Conservation (phyloP, 1,140 invertebrate species). For the Hycleus phaleratus region DNA sequence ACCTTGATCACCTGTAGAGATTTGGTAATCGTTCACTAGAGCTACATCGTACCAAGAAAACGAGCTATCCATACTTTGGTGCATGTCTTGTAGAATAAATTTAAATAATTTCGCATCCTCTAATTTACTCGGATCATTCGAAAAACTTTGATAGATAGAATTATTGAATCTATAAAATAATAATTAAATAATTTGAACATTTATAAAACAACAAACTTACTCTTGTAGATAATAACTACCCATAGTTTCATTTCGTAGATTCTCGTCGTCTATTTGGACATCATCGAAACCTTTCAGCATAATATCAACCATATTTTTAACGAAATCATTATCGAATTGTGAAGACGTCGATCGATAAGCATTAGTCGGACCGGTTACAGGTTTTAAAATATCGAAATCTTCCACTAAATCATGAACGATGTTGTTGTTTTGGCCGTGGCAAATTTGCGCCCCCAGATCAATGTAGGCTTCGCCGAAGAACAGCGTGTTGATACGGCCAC, state of each 20-base stretch:
- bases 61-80: slow-evolving; percentile 18
- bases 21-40: slow-evolving; percentile 17
- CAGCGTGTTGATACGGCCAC: slow-evolving; percentile 55
- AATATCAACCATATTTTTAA: too few relatives aligned
- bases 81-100: slow-evolving; percentile 6
- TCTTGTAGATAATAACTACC: slow-evolving; percentile 7
- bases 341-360: background rate
- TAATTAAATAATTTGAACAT: background rate
- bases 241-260: too few relatives aligned
- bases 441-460: slow-evolving; percentile 78
- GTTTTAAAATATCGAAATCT: slow-evolving; percentile 44
- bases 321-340: background rate
- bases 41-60: slow-evolving; percentile 23
- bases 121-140: slow-evolving; percentile 1
- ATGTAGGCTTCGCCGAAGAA: slow-evolving; percentile 53
- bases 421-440: slow-evolving; percentile 70
- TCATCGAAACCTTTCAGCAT: too few relatives aligned
- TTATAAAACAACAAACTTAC: background rate
- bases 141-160: slow-evolving; percentile 4
- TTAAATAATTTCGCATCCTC: slow-evolving; percentile 6
- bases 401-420: slow-evolving; percentile 56
- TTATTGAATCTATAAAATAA: slow-evolving; percentile 5
- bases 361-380: too few relatives aligned
- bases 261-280: too few relatives aligned
- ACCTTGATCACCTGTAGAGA: slow-evolving; percentile 6